Evolutionary conservation across 2,797 vertebrate species (phyloP).

Genomic region (Benthosema pterotum): DNA sequence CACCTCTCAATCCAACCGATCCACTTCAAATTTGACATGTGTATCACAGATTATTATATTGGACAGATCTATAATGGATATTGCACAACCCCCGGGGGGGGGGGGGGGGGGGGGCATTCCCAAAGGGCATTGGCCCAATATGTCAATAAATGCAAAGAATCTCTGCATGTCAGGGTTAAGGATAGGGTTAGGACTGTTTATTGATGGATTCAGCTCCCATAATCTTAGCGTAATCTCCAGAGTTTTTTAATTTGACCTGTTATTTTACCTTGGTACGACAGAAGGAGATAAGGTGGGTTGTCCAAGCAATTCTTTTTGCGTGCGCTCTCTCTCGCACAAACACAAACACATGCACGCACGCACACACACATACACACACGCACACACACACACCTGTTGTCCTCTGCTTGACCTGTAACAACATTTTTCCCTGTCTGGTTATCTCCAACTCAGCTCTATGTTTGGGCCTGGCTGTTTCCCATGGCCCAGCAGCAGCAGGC

Average conservation of each 20-base stretch:
- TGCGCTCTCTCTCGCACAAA: conserved; percentile 5
- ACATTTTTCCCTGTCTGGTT: conserved; percentile 38
- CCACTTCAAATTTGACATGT: too few relatives aligned
- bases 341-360: conserved; percentile 47
- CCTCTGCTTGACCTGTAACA: conserved; percentile 68
- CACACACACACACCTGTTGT: conserved; percentile 66
- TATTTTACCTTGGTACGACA: conserved; percentile 22
- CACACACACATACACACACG: conserved; percentile 21
- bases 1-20: too few relatives aligned
- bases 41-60: too few relatives aligned
- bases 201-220: conserved; percentile 16
- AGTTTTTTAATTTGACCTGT: conserved; percentile 13
- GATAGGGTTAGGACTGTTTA: conserved; percentile 7
- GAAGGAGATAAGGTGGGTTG: conserved; percentile 12
- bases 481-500: conserved; percentile 59
- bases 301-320: conserved; percentile 17
- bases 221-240: neutral
- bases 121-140: too few relatives aligned
- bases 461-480: conserved; percentile 54
- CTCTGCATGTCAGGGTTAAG: too few relatives aligned
- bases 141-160: too few relatives aligned
- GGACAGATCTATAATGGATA: too few relatives aligned
- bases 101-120: too few relatives aligned
- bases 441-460: conserved; percentile 45
- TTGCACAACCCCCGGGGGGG: too few relatives aligned